phyloP scores from a whole-genome alignment of 2,113 vertebrate species.

The Pandion haliaetus region DNA sequence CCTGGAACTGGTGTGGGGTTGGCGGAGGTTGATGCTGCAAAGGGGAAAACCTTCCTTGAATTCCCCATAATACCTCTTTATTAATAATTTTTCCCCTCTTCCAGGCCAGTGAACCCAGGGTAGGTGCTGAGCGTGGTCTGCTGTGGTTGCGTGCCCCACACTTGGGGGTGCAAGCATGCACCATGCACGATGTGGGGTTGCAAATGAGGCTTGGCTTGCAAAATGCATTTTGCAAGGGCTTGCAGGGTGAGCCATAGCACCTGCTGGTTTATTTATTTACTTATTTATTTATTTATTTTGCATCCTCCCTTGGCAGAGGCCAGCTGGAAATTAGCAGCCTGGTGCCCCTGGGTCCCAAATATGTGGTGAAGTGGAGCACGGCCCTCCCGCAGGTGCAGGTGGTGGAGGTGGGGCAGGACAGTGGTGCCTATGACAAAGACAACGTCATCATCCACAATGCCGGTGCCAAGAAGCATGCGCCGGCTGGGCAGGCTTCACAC shows the following conservation, averaged over 20 bases:
- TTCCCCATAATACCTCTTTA: not conserved
- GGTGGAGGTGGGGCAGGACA: slow-evolving; percentile 90
- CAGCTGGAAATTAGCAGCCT: slow-evolving; percentile 92
- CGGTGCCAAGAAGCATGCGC: slow-evolving; percentile 65
- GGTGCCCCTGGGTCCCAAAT: slow-evolving; percentile 91
- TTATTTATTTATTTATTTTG: not conserved
- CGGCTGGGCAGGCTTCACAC: slow-evolving; percentile 38
- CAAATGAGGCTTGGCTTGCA: not conserved
- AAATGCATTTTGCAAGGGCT: not conserved
- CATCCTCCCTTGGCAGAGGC: slow-evolving; percentile 25
- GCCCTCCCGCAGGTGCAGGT: slow-evolving; percentile 90
- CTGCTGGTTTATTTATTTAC: rapidly evolving
- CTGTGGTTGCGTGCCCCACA: not conserved
- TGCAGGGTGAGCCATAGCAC: rapidly evolving
- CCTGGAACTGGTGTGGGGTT: rapidly evolving
- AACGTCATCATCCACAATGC: slow-evolving; percentile 76
- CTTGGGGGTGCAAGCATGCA: not conserved
- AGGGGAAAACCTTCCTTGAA: not conserved
- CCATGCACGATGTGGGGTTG: not conserved
- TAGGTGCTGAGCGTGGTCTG: slow-evolving; percentile 17
- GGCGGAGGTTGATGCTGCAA: not conserved
- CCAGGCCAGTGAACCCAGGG: slow-evolving; percentile 69
- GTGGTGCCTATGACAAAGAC: slow-evolving; percentile 77
- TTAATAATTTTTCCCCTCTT: not conserved
- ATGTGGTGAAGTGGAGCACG: slow-evolving; percentile 94